Percentiles rank a stretch among this genome's conserved stretches.
These are phyloP conservation scores for Tilapia sparmanii DNA, from an alignment of 2,113 vertebrate genomes.

Conservation along the genomic window DNA sequence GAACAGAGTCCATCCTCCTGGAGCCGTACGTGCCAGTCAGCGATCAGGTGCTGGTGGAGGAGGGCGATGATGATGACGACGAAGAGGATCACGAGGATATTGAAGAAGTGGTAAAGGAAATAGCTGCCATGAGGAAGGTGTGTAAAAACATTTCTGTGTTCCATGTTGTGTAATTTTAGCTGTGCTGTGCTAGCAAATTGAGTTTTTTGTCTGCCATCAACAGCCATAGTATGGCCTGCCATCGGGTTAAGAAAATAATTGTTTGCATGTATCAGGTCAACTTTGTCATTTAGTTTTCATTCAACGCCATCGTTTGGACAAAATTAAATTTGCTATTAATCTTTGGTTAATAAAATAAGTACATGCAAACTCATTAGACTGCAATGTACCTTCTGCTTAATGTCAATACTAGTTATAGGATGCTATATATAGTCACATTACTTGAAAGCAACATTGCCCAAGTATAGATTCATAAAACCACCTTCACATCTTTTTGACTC, in stretches of 20 bases:
- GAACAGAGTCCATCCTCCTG: slow-evolving; percentile 67
- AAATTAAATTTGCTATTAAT: neutral
- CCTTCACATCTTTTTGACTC: neutral
- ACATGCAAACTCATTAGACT: neutral
- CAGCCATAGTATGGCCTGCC: neutral
- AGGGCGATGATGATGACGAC: slow-evolving; percentile 7
- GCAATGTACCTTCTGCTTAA: neutral
- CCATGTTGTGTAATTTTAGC: neutral
- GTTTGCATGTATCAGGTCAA: neutral
- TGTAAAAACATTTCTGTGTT: neutral
- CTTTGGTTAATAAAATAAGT: neutral
- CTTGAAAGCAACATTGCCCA: neutral
- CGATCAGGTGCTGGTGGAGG: neutral
- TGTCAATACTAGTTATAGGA: neutral
- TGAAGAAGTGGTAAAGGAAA: slow-evolving; percentile 63
- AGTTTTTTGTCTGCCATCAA: neutral
- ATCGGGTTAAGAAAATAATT: neutral
- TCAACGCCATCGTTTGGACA: rapidly evolving
- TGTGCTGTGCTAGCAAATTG: neutral
- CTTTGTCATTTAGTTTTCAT: neutral
- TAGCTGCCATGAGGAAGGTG: slow-evolving; percentile 63
- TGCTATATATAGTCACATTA: neutral
- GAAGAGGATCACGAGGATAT: slow-evolving; percentile 75
- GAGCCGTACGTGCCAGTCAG: slow-evolving; percentile 33
- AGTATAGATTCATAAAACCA: neutral